Percentiles rank a stretch among this genome's conserved stretches.
Evolutionary conservation across 2,113 vertebrate species (phyloP).

Genomic region (Peucedramus taeniatus): DNA sequence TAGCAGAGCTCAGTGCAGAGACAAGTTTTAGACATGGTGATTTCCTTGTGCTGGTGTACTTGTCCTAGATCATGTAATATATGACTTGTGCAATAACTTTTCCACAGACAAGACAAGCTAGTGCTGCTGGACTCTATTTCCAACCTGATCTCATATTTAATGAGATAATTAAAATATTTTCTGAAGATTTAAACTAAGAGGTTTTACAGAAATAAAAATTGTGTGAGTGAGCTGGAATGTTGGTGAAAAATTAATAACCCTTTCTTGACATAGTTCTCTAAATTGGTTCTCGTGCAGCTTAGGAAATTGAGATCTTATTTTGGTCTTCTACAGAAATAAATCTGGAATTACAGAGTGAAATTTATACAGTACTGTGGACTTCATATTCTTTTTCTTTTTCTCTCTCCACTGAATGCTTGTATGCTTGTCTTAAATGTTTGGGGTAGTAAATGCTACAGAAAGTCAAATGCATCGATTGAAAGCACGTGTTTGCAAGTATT

Average conservation of each 20-base stretch:
- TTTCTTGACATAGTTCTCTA: not conserved
- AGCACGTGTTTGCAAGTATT: not conserved
- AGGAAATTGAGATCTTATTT: conserved; percentile 8
- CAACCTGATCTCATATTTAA: not conserved
- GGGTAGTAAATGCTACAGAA: not conserved
- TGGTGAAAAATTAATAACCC: not conserved
- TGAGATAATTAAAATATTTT: not conserved
- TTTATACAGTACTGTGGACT: not conserved
- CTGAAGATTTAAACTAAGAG: not conserved
- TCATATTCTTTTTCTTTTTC: not conserved
- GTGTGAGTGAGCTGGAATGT: not conserved
- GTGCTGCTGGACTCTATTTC: not conserved
- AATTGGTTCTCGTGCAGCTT: not conserved
- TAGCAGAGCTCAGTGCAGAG: not conserved
- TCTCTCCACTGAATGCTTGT: not conserved
- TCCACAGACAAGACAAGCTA: not conserved
- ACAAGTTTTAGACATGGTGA: not conserved
- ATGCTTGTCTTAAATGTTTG: not conserved
- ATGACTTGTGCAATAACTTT: not conserved
- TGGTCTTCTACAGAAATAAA: not conserved
- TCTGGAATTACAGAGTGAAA: not conserved
- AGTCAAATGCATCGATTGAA: not conserved
- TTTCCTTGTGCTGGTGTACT: not conserved
- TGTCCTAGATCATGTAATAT: not conserved
- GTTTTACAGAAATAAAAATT: not conserved